phyloP scores from a whole-genome alignment of 2,113 vertebrate species.

The Arvicanthis niloticus region DNA sequence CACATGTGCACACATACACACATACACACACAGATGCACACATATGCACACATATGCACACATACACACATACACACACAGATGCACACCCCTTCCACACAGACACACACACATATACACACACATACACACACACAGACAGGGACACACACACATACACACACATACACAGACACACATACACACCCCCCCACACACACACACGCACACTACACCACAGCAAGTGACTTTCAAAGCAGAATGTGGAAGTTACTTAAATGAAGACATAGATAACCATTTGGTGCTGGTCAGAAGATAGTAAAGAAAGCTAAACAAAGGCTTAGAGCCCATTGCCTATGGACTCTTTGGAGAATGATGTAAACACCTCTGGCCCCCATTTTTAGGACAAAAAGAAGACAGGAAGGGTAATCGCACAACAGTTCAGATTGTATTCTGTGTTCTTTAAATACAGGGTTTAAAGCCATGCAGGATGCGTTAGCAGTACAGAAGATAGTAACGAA shows the following conservation, averaged over 20 bases:
- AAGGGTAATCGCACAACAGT: conserved; percentile 11
- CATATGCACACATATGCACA: too few species aligned
- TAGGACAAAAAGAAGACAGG: neutral
- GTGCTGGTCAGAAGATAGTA: neutral
- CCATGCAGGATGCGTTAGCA: neutral
- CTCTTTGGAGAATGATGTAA: neutral
- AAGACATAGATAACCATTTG: neutral
- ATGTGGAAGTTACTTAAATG: conserved; percentile 28
- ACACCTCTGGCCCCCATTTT: neutral
- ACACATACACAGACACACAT: neutral
- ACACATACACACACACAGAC: too few species aligned
- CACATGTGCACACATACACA: too few species aligned
- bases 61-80: neutral
- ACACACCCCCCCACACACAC: neutral
- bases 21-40: too few species aligned
- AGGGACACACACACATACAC: neutral
- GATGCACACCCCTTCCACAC: too few species aligned
- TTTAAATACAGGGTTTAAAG: conserved; percentile 37
- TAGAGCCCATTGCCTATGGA: neutral
- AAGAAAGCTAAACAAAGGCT: neutral
- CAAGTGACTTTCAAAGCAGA: neutral
- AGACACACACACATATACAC: too few species aligned
- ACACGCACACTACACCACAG: neutral
- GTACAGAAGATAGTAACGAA: neutral
- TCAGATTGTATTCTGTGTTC: neutral